Evolutionary conservation across 2,888 invertebrate genomes (phyloP).

Genomic region (Ectemnius cavifrons): DNA sequence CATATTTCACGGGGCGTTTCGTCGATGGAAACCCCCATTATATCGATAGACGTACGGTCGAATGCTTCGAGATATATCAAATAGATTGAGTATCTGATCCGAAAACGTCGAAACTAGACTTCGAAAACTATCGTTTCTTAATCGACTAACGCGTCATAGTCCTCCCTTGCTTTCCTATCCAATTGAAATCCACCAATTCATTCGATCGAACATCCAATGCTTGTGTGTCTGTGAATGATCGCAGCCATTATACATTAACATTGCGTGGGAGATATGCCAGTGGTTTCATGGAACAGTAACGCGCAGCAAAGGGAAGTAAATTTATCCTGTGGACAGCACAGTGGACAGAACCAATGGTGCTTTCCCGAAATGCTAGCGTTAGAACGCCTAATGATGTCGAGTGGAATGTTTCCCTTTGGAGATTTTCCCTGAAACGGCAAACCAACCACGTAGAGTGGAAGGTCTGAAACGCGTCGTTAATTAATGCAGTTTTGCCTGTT

Average conservation of each 20-base stretch:
- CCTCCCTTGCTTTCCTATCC: neutral
- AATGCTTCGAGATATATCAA: no score
- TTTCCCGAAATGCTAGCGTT: conserved; percentile 16
- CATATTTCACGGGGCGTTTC: conserved; percentile 65
- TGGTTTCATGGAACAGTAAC: no score
- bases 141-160: conserved; percentile 13
- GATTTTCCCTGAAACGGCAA: conserved; percentile 8
- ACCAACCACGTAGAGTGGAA: conserved; percentile 9
- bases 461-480: conserved; percentile 24
- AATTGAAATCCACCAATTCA: neutral
- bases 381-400: conserved; percentile 32
- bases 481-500: conserved; percentile 49
- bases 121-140: conserved; percentile 37
- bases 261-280: neutral
- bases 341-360: conserved; percentile 12
- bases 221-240: neutral
- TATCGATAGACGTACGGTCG: no score
- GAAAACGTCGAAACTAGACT: no score
- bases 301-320: neutral
- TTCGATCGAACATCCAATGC: no score
- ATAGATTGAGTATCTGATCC: no score
- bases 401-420: conserved; percentile 19
- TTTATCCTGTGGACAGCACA: neutral
- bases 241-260: neutral
- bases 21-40: conserved; percentile 65